Base-by-base conservation (phyloP, 2,888 invertebrate genomes). In the Callyntrura sp. region DNA sequence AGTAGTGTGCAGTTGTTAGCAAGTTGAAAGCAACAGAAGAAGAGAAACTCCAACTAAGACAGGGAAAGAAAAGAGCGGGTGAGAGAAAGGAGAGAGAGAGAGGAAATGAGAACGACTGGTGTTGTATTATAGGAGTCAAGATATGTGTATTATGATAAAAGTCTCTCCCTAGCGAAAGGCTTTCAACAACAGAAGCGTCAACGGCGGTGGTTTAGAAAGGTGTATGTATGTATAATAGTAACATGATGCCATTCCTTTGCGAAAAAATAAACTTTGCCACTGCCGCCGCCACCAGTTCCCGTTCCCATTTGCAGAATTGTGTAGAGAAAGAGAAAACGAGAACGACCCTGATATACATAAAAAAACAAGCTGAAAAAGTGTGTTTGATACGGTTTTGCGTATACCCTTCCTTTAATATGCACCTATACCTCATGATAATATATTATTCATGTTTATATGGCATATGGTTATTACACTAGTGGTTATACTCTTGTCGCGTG, bases 401-500 rank as follows among this genome's bases (percentile, higher is more conserved):
- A 28, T 60, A 20, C 62, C 35, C 28, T n/a, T 57, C 62, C 35
- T 55, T 5, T 57, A 8, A 57, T 65, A 43, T 83, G 23, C n/a
- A 17, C 70, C 14, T 84, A 43, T 68, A 55, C n/a, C 55, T 45
- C 25, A 51, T 51, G 48, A 28, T 62, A 48, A 48, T 82, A 82
- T 82, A 82, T 62, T 60, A 62, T 60, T 81, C 68, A 79, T 79
- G 55, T 35, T 84, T 65, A 76, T 85, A 78, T 85, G 62, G 62
- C 85, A 85, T 78, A 85, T 79, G 86, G 86, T 68, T 79, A 79
- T 79, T 68, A 68, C 57, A n/a, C n/a, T n/a, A 65, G 68, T 65
- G 79, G 78, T 55, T 86, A 86, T 78, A 86, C 48, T 17, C 62
- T 57, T 86, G 90, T 90, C 90, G 90, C 90, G 90, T 90, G 90